Conservation (phyloP, 2,797 vertebrate species). For the Onychomys torridus region DNA sequence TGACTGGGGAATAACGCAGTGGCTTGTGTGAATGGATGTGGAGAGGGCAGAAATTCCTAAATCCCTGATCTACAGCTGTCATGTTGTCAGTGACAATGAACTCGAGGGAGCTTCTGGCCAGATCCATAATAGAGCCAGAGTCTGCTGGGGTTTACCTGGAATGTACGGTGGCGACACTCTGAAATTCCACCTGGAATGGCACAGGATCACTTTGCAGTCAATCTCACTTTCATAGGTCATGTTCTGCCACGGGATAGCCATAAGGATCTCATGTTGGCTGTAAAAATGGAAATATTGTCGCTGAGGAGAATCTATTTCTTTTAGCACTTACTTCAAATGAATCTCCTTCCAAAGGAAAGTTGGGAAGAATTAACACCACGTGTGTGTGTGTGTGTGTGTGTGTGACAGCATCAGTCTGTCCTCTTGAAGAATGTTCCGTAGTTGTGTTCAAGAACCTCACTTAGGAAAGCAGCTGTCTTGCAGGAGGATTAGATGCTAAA, state of each 20-base stretch:
- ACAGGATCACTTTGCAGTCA: slow-evolving; percentile 41
- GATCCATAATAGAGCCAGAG: slow-evolving; percentile 18
- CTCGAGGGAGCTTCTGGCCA: slow-evolving; percentile 26
- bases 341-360: slow-evolving; percentile 52
- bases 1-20: neutral
- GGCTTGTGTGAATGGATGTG: neutral
- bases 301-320: slow-evolving; percentile 54
- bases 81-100: neutral
- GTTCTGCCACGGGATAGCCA: slow-evolving; percentile 31
- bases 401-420: slow-evolving; percentile 1
- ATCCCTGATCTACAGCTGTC: neutral
- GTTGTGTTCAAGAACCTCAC: slow-evolving; percentile 24
- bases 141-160: slow-evolving; percentile 60
- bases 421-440: slow-evolving; percentile 56
- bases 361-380: slow-evolving; percentile 47
- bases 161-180: neutral
- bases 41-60: slow-evolving; percentile 33
- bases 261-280: slow-evolving; percentile 18
- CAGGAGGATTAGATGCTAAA: slow-evolving; percentile 40
- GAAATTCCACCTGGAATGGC: slow-evolving; percentile 58
- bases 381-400: neutral
- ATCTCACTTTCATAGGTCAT: slow-evolving; percentile 59
- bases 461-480: slow-evolving; percentile 73
- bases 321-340: slow-evolving; percentile 51
- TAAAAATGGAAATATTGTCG: slow-evolving; percentile 66